These are phyloP conservation scores for Tromatobia lineatoria DNA, from an alignment of 2,888 invertebrate species.

Conservation along the genomic window DNA sequence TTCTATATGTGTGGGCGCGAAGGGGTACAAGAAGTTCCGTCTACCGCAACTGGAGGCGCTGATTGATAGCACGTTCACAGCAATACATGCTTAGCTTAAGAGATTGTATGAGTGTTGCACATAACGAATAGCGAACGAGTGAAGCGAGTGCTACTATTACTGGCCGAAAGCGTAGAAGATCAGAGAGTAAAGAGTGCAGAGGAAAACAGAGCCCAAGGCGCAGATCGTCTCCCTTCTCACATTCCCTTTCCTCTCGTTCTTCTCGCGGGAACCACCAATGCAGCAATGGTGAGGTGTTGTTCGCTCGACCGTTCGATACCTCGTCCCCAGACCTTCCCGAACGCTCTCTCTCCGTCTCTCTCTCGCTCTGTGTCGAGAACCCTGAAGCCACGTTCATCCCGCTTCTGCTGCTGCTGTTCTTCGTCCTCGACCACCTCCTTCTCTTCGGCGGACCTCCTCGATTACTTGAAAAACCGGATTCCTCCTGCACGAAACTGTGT, in stretches of 20 bases:
- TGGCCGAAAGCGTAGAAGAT: constrained; percentile 56
- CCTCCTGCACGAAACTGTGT: constrained; percentile 82
- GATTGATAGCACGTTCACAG: too few species aligned
- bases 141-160: constrained; percentile 53
- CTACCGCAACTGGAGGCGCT: too few species aligned
- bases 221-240: constrained; percentile 66
- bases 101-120: too few species aligned
- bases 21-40: too few species aligned
- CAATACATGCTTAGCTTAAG: too few species aligned
- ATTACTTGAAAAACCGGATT: constrained; percentile 85
- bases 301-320: constrained; percentile 70
- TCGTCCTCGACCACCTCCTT: constrained; percentile 61
- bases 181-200: constrained; percentile 65
- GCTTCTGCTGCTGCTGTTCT: constrained; percentile 63
- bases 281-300: constrained; percentile 67
- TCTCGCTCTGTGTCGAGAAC: constrained; percentile 45
- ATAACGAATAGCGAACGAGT: constrained; percentile 63
- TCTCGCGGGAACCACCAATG: constrained; percentile 61
- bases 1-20: too few species aligned
- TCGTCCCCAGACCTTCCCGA: constrained; percentile 48
- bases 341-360: constrained; percentile 39
- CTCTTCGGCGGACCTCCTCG: constrained; percentile 72
- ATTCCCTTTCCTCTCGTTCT: constrained; percentile 52
- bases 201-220: constrained; percentile 76
- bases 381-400: constrained; percentile 71